Base-by-base conservation (phyloP, 1,140 invertebrate genomes). In the Eufriesea mexicana region DNA sequence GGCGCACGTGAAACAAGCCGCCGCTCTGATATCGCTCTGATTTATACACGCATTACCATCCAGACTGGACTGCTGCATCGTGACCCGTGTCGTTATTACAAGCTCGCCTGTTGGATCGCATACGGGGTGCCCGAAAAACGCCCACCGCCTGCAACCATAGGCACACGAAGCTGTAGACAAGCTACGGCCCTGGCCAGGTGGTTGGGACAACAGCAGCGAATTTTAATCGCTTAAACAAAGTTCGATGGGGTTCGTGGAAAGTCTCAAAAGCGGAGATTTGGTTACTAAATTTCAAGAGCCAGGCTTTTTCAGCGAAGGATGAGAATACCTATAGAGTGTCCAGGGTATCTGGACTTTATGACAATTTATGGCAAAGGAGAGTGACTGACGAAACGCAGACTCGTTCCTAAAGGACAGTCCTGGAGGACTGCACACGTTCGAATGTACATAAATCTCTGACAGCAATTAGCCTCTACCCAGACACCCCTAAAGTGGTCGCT, bases 21-120 rank as follows among this genome's bases (percentile, higher is more conserved):
- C 79, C 78, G 61, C 71, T 86, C 78, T 86, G 87, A 89, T 89
- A 89, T 87, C 88, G 74, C 79, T 71, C 79, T 89, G 89, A 89
- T 89, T 89, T 89, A 89, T 89, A 89, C 71, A 87, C 89, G 88
- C 85, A 89, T 89, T 89, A 89, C 73, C 83, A 89, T 86, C 77
- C 83, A 79, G 88, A 79, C 79, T 61, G 79, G 87, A 83, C 73
- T 71, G 62, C 64, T 59, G 59, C 79, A 54, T 83, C 84, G 79
- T 71, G 79, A 82, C 68, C 62, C 64, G 70, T 75, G 64, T 84
- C 47, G 71, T 86, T 85, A 84, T 89, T 89, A 84, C 74, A 54
- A 59, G 66, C 84, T 25, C 45, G 9, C 2, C n/a, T 25, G 49
- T 49, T 71, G 10, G 16, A n/a, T n/a, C 55, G 78, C 18, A 25